Evolutionary conservation across 2,888 invertebrate species (phyloP).

Genomic region (Meteorus cinctellus): DNA sequence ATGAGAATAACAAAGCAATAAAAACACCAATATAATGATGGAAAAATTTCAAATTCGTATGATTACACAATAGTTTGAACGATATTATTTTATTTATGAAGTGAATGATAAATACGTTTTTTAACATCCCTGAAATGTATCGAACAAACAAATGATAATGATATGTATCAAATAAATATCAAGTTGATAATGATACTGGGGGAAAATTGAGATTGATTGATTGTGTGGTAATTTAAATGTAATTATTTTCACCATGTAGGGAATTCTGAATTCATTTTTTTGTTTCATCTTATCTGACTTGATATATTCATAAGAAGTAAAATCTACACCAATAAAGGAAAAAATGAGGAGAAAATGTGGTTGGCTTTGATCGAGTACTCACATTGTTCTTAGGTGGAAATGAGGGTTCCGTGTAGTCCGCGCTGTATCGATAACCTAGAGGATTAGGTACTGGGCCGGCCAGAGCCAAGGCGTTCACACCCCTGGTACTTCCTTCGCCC

Average conservation of each 20-base stretch:
- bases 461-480: constrained; percentile 77
- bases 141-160: no score
- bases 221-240: background rate
- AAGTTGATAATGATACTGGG: background rate
- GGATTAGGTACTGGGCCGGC: constrained; percentile 86
- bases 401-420: constrained; percentile 85
- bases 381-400: constrained; percentile 83
- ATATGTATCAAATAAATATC: background rate
- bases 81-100: background rate
- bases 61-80: background rate
- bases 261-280: background rate
- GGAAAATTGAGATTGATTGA: background rate
- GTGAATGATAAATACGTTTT: no score
- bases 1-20: constrained; percentile 10
- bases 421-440: constrained; percentile 83
- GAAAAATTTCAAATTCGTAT: background rate
- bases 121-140: no score
- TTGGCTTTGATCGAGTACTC: constrained; percentile 72
- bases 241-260: background rate
- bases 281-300: background rate
- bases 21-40: background rate
- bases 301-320: constrained; percentile 6
- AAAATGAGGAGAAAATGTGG: background rate
- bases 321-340: background rate
- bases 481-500: constrained; percentile 76